phyloP scores from a whole-genome alignment of 2,797 vertebrate genomes.

The Gallinago nigripennis region DNA sequence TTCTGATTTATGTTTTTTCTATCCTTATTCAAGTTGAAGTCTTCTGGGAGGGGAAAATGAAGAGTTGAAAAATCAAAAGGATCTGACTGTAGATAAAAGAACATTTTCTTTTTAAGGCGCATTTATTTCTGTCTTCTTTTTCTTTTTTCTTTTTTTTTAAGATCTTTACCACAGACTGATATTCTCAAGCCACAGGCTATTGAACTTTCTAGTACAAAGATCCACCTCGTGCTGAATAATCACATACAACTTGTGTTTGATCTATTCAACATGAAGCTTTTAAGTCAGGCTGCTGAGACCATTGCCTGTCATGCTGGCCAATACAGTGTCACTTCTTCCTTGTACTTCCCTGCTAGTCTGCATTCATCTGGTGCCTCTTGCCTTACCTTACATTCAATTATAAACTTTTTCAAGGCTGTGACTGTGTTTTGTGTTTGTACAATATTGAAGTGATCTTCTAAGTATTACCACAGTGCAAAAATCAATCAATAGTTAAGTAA shows the following conservation, averaged over 20 bases:
- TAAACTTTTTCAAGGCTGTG: not conserved
- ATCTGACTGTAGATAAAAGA: not conserved
- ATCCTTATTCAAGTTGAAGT: not conserved
- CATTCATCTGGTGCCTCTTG: not conserved
- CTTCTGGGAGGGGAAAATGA: not conserved
- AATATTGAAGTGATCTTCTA: not conserved
- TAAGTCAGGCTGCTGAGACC: not conserved
- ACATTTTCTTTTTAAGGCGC: not conserved
- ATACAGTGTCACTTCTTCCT: not conserved
- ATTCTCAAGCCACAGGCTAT: not conserved
- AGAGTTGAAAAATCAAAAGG: not conserved
- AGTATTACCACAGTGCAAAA: not conserved
- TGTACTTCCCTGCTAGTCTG: not conserved
- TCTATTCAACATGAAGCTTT: not conserved
- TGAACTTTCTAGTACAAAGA: slow-evolving; percentile 24
- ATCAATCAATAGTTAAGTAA: not conserved
- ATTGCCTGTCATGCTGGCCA: not conserved
- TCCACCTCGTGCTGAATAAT: not conserved
- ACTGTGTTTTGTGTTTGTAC: not conserved
- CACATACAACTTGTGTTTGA: not conserved
- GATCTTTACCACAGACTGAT: not conserved
- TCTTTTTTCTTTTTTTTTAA: not conserved
- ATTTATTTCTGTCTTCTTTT: not conserved
- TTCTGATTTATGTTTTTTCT: not conserved
- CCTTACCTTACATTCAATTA: not conserved